Conservation (phyloP, 2,888 invertebrate genomes). For the Spilosoma lubricipeda region DNA sequence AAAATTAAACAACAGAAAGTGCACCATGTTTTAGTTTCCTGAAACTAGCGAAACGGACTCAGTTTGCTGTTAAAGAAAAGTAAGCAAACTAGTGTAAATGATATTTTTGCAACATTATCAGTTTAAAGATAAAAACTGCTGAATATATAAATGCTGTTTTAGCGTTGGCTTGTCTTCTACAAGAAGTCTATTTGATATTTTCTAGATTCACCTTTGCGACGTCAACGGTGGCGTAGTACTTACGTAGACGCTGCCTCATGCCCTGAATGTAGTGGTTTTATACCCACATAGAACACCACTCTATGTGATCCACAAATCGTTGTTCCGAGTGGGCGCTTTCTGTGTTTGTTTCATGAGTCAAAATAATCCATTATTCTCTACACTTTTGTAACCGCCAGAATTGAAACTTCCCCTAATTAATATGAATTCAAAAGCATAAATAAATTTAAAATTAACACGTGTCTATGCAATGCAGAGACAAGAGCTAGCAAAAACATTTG, state of each 20-base stretch:
- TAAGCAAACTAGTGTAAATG: neutral
- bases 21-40: neutral
- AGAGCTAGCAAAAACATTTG: neutral
- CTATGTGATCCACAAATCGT: no score
- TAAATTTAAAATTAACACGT: neutral
- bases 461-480: neutral
- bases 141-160: neutral
- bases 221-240: neutral
- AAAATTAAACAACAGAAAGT: neutral
- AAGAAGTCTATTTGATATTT: no score
- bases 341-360: no score
- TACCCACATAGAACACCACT: no score
- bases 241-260: no score
- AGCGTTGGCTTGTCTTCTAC: neutral
- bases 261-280: no score
- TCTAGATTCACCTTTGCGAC: neutral
- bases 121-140: neutral
- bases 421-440: neutral
- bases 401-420: neutral
- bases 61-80: neutral
- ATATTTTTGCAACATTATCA: no score
- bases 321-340: no score
- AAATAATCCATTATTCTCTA: no score
- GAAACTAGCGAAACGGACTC: neutral
- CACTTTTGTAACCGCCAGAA: no score